These are phyloP conservation scores for Platichthys stellatus DNA, from an alignment of 2,113 vertebrate species.

Conservation along the genomic window DNA sequence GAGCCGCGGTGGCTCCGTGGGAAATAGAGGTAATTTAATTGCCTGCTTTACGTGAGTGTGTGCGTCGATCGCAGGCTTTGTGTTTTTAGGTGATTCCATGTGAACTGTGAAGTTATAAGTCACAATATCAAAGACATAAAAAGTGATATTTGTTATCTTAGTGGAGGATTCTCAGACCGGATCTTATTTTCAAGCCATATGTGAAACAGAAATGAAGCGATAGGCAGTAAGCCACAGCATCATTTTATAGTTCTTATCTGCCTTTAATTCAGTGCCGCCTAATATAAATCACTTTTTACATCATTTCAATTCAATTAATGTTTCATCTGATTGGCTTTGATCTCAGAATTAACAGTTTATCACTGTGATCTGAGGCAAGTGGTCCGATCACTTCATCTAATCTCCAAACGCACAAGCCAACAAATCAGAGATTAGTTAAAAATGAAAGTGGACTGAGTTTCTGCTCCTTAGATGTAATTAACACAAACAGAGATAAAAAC, in stretches of 20 bases:
- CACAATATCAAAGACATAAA: not conserved
- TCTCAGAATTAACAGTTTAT: constrained; percentile 20
- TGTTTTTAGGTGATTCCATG: constrained; percentile 6
- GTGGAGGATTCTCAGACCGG: not conserved
- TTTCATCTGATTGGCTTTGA: constrained; percentile 18
- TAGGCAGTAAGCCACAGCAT: not conserved
- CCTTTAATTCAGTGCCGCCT: constrained; percentile 17
- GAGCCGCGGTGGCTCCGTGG: constrained; percentile 23
- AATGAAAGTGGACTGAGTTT: not conserved
- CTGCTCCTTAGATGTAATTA: constrained; percentile 7
- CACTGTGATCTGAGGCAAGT: constrained; percentile 19
- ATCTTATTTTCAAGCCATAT: not conserved
- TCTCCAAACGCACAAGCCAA: not conserved
- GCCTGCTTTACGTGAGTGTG: constrained; percentile 9
- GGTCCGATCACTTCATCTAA: constrained; percentile 38
- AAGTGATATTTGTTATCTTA: not conserved
- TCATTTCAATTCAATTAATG: constrained; percentile 24
- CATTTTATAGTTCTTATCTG: constrained; percentile 19
- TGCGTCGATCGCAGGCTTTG: not conserved
- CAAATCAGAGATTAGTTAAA: constrained; percentile 23
- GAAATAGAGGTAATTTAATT: constrained; percentile 44
- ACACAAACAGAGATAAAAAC: constrained; percentile 11
- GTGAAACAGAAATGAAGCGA: too few relatives aligned
- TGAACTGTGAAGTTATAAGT: not conserved
- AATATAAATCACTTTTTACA: constrained; percentile 2